Percentiles rank a stretch among this genome's conserved stretches.
Conservation (phyloP, 2,888 invertebrate genomes). For the Sepioteuthis lessoniana region DNA sequence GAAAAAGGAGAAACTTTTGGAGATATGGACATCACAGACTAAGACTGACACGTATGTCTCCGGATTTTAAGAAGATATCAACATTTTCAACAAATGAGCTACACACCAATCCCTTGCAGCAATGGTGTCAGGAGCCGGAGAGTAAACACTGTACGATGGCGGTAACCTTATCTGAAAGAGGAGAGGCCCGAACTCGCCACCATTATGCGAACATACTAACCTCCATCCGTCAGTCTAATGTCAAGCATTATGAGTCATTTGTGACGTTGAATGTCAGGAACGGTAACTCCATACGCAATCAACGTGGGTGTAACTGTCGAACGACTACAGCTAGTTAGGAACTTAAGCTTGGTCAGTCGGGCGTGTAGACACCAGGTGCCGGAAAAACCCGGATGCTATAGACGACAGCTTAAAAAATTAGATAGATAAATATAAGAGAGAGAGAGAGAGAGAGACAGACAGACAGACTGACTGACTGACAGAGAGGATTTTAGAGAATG, state of each 20-base stretch:
- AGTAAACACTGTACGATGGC: background rate
- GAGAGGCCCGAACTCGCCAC: background rate
- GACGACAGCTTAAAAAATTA: background rate
- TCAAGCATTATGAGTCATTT: conserved; percentile 20
- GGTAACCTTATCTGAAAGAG: conserved; percentile 33
- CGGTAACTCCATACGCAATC: background rate
- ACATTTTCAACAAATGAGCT: conserved; percentile 9
- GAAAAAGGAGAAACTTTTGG: background rate
- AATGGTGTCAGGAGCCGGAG: background rate
- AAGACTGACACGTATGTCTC: background rate
- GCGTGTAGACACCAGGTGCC: conserved; percentile 33
- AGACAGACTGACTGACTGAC: background rate
- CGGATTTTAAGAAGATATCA: background rate
- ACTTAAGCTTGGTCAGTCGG: conserved; percentile 1
- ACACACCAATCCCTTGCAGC: background rate
- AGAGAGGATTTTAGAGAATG: background rate
- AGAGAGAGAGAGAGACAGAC: too few species aligned
- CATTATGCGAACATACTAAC: background rate
- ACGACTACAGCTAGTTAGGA: background rate
- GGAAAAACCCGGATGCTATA: background rate
- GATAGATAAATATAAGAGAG: background rate
- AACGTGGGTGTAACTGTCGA: conserved; percentile 1
- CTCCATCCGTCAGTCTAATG: conserved; percentile 33
- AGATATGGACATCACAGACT: background rate
- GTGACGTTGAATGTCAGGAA: conserved; percentile 33